Evolutionary conservation across 2,888 invertebrate species (phyloP).

Genomic region (Oscheius myriophilus): DNA sequence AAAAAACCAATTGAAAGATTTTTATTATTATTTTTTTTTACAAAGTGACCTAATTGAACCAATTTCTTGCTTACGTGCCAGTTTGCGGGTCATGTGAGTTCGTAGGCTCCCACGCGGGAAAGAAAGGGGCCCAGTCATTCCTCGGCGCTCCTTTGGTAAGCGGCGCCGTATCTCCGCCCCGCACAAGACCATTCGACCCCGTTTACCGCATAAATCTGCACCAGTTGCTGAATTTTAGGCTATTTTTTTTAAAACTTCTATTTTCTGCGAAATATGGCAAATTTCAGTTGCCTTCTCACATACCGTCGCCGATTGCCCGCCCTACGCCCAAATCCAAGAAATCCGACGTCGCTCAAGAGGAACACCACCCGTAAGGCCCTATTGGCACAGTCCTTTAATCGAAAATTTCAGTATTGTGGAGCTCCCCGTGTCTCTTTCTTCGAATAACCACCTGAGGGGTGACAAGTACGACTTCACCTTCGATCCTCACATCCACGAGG

Average conservation of each 20-base stretch:
- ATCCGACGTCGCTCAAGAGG: slow-evolving; percentile 18
- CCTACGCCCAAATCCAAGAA: slow-evolving; percentile 41
- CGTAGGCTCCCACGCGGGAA: background rate
- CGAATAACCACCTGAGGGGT: slow-evolving; percentile 4
- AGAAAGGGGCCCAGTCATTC: background rate
- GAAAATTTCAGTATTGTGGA: slow-evolving; percentile 30
- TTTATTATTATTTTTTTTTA: too few species aligned
- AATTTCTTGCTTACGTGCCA: background rate
- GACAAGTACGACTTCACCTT: slow-evolving; percentile 50
- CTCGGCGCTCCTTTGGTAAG: background rate
- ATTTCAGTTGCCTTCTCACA: slow-evolving; percentile 30
- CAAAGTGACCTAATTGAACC: too few species aligned
- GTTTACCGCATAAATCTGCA: too few species aligned
- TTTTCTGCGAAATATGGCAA: too few species aligned
- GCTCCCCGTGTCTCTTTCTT: slow-evolving; percentile 8
- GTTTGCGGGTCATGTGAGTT: too few species aligned
- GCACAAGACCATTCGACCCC: background rate
- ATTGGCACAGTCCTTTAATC: too few species aligned
- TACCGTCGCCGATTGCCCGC: slow-evolving; percentile 59
- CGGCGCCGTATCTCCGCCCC: background rate
- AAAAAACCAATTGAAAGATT: too few species aligned
- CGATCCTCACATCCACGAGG: slow-evolving; percentile 45
- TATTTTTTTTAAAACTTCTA: too few species aligned
- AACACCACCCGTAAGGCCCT: slow-evolving; percentile 7
- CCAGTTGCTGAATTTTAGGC: too few species aligned